phyloP scores from a whole-genome alignment of 2,797 vertebrate species.

The Spizella passerina region DNA sequence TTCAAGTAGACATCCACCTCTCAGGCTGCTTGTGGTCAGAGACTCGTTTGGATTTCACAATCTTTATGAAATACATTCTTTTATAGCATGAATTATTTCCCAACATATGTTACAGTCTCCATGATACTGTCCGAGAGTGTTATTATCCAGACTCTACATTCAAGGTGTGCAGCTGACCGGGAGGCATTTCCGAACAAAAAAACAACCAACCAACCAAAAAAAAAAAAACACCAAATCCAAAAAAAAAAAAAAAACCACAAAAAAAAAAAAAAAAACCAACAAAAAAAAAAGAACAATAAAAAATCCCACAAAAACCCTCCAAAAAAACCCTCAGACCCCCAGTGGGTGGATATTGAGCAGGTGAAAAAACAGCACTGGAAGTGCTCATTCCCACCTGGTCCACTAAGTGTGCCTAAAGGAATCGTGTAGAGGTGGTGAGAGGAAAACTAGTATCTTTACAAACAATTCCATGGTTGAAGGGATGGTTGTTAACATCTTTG shows the following conservation, averaged over 20 bases:
- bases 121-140: neutral
- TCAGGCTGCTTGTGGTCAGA: no score
- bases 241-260: neutral
- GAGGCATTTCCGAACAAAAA: neutral
- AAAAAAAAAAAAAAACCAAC: neutral
- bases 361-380: neutral
- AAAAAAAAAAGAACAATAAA: neutral
- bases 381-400: neutral
- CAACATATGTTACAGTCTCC: neutral
- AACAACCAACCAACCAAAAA: neutral
- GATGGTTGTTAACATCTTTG: neutral
- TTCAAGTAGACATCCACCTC: no score
- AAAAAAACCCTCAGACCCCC: neutral
- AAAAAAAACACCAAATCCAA: neutral
- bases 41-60: no score
- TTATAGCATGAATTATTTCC: no score
- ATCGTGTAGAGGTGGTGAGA: fast-evolving
- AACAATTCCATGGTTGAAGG: no score
- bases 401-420: fast-evolving
- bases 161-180: neutral
- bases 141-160: neutral
- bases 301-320: neutral
- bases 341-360: neutral
- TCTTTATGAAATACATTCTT: no score
- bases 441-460: neutral